Evolutionary conservation across 2,113 vertebrate genomes (phyloP).

Genomic region (Phrynosoma blainvillii): DNA sequence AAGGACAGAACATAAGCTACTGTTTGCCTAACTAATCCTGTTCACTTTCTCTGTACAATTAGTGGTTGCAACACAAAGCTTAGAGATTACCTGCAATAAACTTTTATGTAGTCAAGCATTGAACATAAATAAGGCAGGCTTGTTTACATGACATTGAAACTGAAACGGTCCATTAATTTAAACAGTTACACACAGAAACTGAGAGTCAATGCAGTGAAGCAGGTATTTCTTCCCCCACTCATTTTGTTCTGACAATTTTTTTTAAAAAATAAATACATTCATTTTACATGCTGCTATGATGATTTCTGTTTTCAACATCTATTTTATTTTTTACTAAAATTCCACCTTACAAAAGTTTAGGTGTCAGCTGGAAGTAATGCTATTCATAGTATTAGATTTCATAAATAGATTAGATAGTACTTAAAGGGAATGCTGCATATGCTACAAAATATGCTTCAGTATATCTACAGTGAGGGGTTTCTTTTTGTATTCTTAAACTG

Average conservation of each 20-base stretch:
- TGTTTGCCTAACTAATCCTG: conserved; percentile 18
- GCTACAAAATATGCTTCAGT: too few relatives aligned
- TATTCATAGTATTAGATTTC: background rate
- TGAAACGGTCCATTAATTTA: conserved; percentile 22
- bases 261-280: background rate
- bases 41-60: conserved; percentile 23
- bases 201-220: background rate
- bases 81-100: conserved; percentile 12
- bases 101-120: background rate
- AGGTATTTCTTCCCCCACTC: accelerated
- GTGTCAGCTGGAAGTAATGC: background rate
- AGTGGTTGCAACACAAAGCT: conserved; percentile 3
- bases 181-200: background rate
- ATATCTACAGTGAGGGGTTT: background rate
- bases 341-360: background rate
- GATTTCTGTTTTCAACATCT: background rate
- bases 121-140: conserved; percentile 1
- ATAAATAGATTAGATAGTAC: background rate
- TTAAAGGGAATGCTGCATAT: too few relatives aligned
- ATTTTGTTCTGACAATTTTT: background rate
- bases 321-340: background rate
- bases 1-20: background rate
- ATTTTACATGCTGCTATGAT: too few relatives aligned
- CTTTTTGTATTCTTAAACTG: background rate
- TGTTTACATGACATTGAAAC: background rate